These are phyloP conservation scores for Acanthosoma haemorrhoidale DNA, from an alignment of 2,888 invertebrate species.

Conservation along the genomic window DNA sequence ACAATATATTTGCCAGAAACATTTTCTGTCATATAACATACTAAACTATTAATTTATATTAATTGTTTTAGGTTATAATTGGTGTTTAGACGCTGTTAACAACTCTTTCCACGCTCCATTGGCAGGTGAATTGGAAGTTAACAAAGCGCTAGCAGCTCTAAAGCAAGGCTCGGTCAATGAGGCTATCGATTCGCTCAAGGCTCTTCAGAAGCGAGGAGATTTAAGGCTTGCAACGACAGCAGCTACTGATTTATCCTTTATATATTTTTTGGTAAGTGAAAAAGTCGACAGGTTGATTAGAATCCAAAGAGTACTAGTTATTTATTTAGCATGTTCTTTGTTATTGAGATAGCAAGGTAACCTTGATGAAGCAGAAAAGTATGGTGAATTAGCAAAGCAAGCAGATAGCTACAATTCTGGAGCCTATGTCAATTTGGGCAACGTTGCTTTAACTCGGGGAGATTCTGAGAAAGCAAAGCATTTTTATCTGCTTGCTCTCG, in stretches of 20 bases:
- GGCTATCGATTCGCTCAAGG: slow-evolving; percentile 77
- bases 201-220: slow-evolving; percentile 80
- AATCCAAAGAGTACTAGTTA: too few species aligned
- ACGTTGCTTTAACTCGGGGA: slow-evolving; percentile 64
- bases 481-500: slow-evolving; percentile 67
- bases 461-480: slow-evolving; percentile 66
- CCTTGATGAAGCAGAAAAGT: slow-evolving; percentile 68
- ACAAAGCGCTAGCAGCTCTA: slow-evolving; percentile 79
- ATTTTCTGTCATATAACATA: not conserved
- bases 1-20: not conserved
- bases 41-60: not conserved
- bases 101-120: slow-evolving; percentile 77
- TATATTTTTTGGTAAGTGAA: slow-evolving; percentile 64
- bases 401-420: slow-evolving; percentile 53
- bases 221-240: slow-evolving; percentile 78
- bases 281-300: too few species aligned
- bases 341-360: slow-evolving; percentile 52
- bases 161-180: slow-evolving; percentile 72
- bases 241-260: slow-evolving; percentile 77
- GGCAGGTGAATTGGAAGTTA: slow-evolving; percentile 83
- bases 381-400: slow-evolving; percentile 65
- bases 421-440: slow-evolving; percentile 80
- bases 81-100: slow-evolving; percentile 93
- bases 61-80: slow-evolving; percentile 53
- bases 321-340: too few species aligned